phyloP scores from a whole-genome alignment of 2,113 vertebrate genomes.

The Passer domesticus region DNA sequence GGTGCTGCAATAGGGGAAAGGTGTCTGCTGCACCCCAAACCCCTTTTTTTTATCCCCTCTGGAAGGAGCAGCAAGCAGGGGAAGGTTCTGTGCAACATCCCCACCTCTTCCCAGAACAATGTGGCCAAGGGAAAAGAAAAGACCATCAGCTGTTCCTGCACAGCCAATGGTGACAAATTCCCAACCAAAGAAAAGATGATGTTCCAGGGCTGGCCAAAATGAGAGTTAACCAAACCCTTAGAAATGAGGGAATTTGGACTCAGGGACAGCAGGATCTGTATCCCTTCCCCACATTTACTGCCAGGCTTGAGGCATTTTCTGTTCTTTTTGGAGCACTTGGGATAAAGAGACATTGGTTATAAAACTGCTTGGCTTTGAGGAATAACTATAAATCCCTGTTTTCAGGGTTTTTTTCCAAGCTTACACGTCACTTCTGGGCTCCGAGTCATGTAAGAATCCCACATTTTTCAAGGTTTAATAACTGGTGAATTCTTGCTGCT shows the following conservation, averaged over 20 bases:
- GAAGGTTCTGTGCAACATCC: not conserved
- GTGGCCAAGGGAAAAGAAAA: not conserved
- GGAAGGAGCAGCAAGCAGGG: not conserved
- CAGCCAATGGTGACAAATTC: not conserved
- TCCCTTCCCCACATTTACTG: not conserved
- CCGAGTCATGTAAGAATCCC: not conserved
- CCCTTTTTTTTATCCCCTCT: not conserved
- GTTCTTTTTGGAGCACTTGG: not conserved
- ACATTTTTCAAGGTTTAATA: not conserved
- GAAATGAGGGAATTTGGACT: not conserved
- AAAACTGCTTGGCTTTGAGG: not conserved
- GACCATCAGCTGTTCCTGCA: not conserved
- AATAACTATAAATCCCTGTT: not conserved
- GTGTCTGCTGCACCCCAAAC: not conserved
- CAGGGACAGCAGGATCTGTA: not conserved
- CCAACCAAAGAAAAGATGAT: not conserved
- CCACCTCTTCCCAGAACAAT: not conserved
- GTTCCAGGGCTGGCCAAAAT: not conserved
- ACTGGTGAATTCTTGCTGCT: not conserved
- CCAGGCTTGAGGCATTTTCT: slow-evolving; percentile 9
- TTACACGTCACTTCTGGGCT: not conserved
- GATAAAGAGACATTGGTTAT: not conserved
- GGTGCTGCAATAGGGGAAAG: no score
- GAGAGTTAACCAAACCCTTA: not conserved
- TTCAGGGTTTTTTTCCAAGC: not conserved